These are phyloP conservation scores for Liparis tanakae DNA, from an alignment of 2,797 vertebrate genomes.

Conservation along the genomic window DNA sequence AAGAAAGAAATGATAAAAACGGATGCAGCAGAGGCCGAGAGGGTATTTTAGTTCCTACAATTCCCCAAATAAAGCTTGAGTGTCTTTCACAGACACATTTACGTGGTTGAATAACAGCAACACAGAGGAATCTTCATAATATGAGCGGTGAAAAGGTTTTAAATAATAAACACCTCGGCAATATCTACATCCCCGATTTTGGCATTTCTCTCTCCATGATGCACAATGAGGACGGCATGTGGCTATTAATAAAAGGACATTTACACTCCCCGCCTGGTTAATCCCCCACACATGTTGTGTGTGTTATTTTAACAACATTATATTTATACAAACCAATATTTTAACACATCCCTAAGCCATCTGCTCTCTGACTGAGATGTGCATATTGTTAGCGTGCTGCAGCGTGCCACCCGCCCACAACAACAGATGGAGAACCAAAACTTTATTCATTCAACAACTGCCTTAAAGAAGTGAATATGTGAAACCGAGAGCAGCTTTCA, in stretches of 20 bases:
- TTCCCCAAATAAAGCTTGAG: neutral
- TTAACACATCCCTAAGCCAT: slow-evolving; percentile 7
- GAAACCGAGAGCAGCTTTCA: neutral
- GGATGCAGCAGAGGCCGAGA: neutral
- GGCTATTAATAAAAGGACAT: neutral
- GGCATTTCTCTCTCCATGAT: too few relatives aligned
- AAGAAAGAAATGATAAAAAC: neutral
- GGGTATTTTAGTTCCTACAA: neutral
- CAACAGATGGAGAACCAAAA: slow-evolving; percentile 24
- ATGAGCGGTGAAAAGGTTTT: neutral
- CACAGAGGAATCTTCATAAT: neutral
- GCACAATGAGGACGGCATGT: neutral
- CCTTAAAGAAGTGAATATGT: neutral
- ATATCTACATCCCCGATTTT: too few relatives aligned
- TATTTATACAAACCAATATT: neutral
- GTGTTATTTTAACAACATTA: neutral
- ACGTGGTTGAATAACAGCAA: neutral
- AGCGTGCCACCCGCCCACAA: slow-evolving; percentile 19
- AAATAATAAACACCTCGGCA: too few relatives aligned
- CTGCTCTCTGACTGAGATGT: slow-evolving; percentile 16
- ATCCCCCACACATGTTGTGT: neutral
- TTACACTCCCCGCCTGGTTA: neutral
- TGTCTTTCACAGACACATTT: neutral
- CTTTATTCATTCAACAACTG: neutral
- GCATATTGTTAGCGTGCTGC: slow-evolving; percentile 38